These are phyloP conservation scores for Bergia puertoricense DNA, from an alignment of 92 coral and sea anemone genomes.

Conservation along the genomic window DNA sequence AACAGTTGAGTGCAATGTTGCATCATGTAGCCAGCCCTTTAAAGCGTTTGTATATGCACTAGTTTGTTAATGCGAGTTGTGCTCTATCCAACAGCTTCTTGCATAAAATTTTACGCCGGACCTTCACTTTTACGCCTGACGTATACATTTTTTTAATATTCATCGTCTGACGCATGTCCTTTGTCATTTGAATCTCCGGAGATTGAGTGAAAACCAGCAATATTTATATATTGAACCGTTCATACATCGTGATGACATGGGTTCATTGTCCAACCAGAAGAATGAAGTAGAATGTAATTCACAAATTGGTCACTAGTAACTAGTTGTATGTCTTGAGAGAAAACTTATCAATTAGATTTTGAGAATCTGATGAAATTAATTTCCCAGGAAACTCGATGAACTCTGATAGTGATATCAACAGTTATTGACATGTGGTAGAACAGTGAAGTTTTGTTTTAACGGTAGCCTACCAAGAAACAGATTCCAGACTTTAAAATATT, in stretches of 20 bases:
- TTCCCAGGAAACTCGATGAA: neutral
- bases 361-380: neutral
- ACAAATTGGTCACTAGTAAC: neutral
- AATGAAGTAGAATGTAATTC: neutral
- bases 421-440: neutral
- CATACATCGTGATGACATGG: too few relatives aligned
- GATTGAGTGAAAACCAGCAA: too few relatives aligned
- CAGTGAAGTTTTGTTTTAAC: neutral
- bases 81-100: too few relatives aligned
- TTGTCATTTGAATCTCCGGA: too few relatives aligned
- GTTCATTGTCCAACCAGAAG: too few relatives aligned
- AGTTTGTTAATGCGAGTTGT: too few relatives aligned
- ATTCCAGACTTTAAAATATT: too few relatives aligned
- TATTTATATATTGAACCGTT: too few relatives aligned
- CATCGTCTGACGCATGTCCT: neutral
- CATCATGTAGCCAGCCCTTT: too few relatives aligned
- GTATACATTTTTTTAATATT: too few relatives aligned
- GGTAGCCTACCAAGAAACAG: too few relatives aligned
- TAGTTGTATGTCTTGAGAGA: neutral
- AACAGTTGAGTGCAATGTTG: too few relatives aligned
- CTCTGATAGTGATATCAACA: neutral
- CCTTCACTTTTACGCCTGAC: neutral
- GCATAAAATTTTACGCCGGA: neutral
- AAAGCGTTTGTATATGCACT: neutral
- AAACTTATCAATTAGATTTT: neutral